Percentiles rank a stretch among this genome's conserved stretches.
Evolutionary conservation across 2,888 invertebrate species (phyloP).

Genomic region (Flexamia atlantica): DNA sequence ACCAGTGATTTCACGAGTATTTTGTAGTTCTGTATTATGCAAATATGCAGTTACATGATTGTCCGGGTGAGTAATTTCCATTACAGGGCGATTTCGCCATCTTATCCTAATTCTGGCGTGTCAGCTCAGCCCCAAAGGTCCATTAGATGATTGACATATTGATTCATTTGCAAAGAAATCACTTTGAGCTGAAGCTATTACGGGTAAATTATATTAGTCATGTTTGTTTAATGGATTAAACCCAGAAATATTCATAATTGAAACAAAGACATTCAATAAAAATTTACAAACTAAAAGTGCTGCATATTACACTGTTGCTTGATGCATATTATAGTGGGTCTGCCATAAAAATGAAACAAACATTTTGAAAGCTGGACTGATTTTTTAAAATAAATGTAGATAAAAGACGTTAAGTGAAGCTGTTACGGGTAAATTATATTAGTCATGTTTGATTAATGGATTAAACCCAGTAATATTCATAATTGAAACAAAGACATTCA

Average conservation of each 20-base stretch:
- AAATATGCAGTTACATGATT: no score
- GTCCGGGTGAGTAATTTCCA: no score
- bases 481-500: no score
- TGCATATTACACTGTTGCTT: no score
- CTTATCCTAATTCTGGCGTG: background rate
- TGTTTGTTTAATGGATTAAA: background rate
- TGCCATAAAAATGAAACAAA: no score
- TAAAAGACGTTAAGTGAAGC: background rate
- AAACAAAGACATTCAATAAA: no score
- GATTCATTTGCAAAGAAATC: background rate
- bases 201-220: background rate
- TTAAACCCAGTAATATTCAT: background rate
- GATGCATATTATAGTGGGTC: no score
- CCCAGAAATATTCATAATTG: background rate
- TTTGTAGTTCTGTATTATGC: no score
- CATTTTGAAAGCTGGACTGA: no score
- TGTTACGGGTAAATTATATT: background rate
- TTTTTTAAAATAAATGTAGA: background rate
- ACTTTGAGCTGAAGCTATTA: background rate
- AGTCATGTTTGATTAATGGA: background rate
- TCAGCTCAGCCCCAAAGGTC: background rate
- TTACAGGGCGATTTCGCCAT: no score
- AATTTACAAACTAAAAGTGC: no score
- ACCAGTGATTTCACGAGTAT: no score
- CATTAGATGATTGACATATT: background rate